Evolutionary conservation across 2,113 vertebrate species (phyloP), one percentile per base, ranked within the genome.

Genomic region (Toxotes chatareus): DNA sequence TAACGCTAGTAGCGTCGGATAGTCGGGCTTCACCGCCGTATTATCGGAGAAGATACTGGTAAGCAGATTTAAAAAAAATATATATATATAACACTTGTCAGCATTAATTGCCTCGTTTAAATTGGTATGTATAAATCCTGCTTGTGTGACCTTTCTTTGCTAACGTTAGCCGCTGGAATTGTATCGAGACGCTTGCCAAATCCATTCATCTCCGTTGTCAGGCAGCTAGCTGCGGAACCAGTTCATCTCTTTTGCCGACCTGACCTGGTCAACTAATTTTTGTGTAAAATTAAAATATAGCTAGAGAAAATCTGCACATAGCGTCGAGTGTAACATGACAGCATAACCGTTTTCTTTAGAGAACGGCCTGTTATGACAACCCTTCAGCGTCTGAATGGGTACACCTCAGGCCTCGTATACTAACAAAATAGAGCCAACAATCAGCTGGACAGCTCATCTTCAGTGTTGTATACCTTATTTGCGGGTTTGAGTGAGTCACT

Each of bases 121-220:
- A 23, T 4, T 3, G 2, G 0, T 5, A 4, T 4, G 7, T 57
- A 8, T 66, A 40, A 51, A 46, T 38, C 11, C 6, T 6, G 21
- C 0, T 1, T 49, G 8, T 49, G 31, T 63, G 38, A 57, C 49
- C 51, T 14, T 73, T 79, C 17, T 73, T 1, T 62, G 46, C 55
- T 73, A 53, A 46, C 40, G 64, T 68, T 82, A 75, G 82, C 71
- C 19, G 44, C 16, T 76, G 46, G 32, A 63, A 49, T 55, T 53
- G 47, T 59, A 42, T 42, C 65, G 51, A 47, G 21, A 59, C 49
- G 23, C 10, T 6, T 46, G 14, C 9, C 5, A 82, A 36, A 66
- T 79, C 83, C 82, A 84, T 90, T 85, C 81, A 86, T 90, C 80
- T 64, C 68, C n/a, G 84, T 80, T 85, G 81, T 88, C 60, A 77